phyloP scores from a whole-genome alignment of 2,888 invertebrate genomes.

The Hemithea aestivaria region DNA sequence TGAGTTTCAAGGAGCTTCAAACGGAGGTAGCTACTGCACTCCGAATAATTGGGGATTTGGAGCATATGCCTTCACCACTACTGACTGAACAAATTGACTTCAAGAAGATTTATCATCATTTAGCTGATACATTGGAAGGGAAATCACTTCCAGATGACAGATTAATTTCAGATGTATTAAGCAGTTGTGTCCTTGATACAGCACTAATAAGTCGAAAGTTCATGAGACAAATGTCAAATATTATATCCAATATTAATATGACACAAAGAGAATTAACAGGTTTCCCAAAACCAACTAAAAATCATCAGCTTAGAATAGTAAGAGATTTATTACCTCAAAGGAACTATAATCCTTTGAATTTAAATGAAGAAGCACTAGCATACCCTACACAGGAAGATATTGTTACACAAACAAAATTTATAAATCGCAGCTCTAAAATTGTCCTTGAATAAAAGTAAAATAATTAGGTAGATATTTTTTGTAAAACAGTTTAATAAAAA shows the following conservation, averaged over 20 bases:
- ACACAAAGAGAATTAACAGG: conserved; percentile 33
- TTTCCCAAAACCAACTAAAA: conserved; percentile 38
- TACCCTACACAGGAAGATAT: too few relatives aligned
- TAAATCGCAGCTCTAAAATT: too few relatives aligned
- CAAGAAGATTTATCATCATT: conserved; percentile 46
- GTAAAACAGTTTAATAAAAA: too few relatives aligned
- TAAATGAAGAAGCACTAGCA: conserved; percentile 41
- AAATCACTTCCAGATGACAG: conserved; percentile 45
- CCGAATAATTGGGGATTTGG: conserved; percentile 60
- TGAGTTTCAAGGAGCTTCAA: conserved; percentile 44
- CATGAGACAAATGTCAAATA: conserved; percentile 37
- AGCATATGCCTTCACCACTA: conserved; percentile 43
- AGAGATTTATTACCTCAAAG: conserved; percentile 43
- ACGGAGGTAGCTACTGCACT: conserved; percentile 56
- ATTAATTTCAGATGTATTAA: conserved; percentile 35
- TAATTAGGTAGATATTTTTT: too few relatives aligned
- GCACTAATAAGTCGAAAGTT: conserved; percentile 52
- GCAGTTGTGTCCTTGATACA: conserved; percentile 57
- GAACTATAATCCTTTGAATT: conserved; percentile 56
- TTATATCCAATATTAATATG: conserved; percentile 41
- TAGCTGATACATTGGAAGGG: conserved; percentile 65
- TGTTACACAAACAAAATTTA: too few relatives aligned
- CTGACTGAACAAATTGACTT: conserved; percentile 51
- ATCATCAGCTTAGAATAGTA: conserved; percentile 40
- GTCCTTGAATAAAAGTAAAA: too few relatives aligned